Evolutionary conservation across 2,113 vertebrate genomes (phyloP), one percentile per base, ranked within the genome.

Genomic region (Stigmatopora argus): DNA sequence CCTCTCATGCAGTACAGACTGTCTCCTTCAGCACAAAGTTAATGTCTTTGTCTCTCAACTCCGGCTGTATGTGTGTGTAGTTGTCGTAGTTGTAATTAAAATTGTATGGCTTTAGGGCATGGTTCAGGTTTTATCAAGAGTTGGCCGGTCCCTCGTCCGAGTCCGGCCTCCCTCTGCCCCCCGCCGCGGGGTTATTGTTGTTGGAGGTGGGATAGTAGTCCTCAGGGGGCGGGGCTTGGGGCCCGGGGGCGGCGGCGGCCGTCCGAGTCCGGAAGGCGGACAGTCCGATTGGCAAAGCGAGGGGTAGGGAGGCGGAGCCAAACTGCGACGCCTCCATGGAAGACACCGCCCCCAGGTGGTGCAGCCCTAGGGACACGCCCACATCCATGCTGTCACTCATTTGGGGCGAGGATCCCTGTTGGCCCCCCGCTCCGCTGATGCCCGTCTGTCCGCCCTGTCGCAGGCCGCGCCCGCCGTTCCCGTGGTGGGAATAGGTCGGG

Each of bases 221-320:
- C 88, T 92, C 90, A 75, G 91, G 84, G 86, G 89, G 85, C 47
- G 90, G 89, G 75, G 90, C 88, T 86, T 91, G 90, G 57, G 73
- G 89, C 80, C 78, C 88, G 67, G 79, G 89, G 84, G 85, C 87
- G 80, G 80, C 86, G 73, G 85, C 89, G 84, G 87, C 93, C 88
- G 93, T 92, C 91, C 94, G 93, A 95, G 94, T 96, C 94, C 94
- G 93, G 92, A 95, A 95, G 88, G 94, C 94, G 68, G 94, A 96
- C 84, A 94, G 89, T 88, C 92, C 92, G 69, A 92, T 89, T 83
- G 92, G 92, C 83, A 93, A 88, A 84, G 87, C 90, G 77, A 93
- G 90, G 87, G 92, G 92, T 84, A 93, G 88, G 80, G 89, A 90
- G 80, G 92, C 91, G 62, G 92, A 92, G 86, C 92, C 92, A 49